These are phyloP conservation scores for Acanthurus lineatus DNA, from an alignment of 2,797 vertebrate species.

Conservation along the genomic window DNA sequence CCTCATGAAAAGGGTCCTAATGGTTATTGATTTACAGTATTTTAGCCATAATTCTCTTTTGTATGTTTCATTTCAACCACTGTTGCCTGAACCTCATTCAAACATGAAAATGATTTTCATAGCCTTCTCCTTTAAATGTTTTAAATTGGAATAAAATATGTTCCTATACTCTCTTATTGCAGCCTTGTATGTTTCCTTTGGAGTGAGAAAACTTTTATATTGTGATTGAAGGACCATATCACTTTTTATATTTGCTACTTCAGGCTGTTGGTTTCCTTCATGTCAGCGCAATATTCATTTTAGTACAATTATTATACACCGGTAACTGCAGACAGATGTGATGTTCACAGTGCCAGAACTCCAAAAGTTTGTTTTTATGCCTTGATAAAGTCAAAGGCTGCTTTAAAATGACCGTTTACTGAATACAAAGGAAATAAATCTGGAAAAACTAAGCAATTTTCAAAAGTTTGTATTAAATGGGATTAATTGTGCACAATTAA, in stretches of 20 bases:
- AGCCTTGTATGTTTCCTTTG: conserved; percentile 52
- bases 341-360: no score
- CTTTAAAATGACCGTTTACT: no score
- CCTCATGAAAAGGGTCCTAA: conserved; percentile 79
- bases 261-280: background rate
- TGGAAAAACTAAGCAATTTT: no score
- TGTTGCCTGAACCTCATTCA: conserved; percentile 92
- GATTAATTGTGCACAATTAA: no score
- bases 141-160: conserved; percentile 97
- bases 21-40: conserved; percentile 87
- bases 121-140: conserved; percentile 98
- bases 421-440: no score
- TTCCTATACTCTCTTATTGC: conserved; percentile 88
- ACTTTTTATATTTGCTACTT: background rate
- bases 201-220: background rate
- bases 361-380: no score
- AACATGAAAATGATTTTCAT: conserved; percentile 97
- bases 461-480: background rate
- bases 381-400: no score
- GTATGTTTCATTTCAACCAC: conserved; percentile 89
- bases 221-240: background rate
- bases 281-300: background rate
- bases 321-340: no score
- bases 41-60: conserved; percentile 88
- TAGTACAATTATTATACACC: background rate